Conservation (phyloP, 2,113 vertebrate species). For the Laterallus jamaicensis region DNA sequence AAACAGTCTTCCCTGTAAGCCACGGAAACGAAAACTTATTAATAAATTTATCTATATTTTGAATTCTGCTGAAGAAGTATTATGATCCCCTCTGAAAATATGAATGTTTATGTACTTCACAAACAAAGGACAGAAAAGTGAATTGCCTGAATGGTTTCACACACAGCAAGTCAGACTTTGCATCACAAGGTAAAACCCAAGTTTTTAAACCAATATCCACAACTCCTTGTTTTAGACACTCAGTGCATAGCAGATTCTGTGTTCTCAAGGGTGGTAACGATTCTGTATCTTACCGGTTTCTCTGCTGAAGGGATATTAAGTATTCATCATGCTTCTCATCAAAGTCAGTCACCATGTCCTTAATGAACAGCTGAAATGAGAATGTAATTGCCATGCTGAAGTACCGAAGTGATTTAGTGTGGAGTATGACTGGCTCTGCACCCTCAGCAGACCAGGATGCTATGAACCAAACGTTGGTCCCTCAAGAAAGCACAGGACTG, state of each 20-base stretch:
- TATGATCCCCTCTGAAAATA: background rate
- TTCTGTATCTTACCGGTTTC: constrained; percentile 85
- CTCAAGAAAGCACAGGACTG: background rate
- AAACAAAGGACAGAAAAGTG: background rate
- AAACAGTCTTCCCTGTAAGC: background rate
- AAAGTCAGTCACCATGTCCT: constrained; percentile 81
- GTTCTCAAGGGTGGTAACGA: background rate
- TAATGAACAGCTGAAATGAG: constrained; percentile 72
- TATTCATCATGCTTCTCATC: constrained; percentile 93
- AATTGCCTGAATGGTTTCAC: background rate
- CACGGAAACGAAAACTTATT: background rate
- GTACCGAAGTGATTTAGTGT: background rate
- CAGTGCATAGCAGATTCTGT: background rate
- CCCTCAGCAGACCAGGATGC: background rate
- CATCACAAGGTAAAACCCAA: background rate
- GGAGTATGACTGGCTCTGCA: background rate
- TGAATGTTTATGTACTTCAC: background rate
- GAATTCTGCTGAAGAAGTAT: background rate
- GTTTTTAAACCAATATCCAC: background rate
- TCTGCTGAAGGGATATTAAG: constrained; percentile 92
- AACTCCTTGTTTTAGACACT: background rate
- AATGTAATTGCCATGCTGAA: background rate
- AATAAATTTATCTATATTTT: background rate
- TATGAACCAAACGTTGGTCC: background rate
- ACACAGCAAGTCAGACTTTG: background rate